Evolutionary conservation across 2,113 vertebrate species (phyloP), one percentile per base, ranked within the genome.

Genomic region (Ciconia boyciana): DNA sequence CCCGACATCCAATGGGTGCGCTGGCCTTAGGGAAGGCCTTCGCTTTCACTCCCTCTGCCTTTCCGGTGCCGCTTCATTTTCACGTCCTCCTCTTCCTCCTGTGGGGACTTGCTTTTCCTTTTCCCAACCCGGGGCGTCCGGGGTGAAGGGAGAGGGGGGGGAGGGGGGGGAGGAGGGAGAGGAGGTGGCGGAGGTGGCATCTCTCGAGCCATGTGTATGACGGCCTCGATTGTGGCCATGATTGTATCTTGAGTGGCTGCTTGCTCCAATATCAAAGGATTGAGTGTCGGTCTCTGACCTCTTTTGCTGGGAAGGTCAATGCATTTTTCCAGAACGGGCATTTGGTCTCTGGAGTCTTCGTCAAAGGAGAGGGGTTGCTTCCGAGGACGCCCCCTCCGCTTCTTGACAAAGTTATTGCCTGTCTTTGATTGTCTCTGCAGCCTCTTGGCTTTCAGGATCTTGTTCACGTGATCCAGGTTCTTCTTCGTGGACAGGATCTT

Each of bases 361-460:
- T 99, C 98, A 44, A 72, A 99, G 77, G 32, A 99, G 61, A 98
- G 76, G 14, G 99, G 98, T 93, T 99, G 99, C 95, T 99, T 99
- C 60, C 99, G 98, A 70, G 99, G 99, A 66, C 99, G 98, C 11
- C 99, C 99, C 29, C 99, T 98, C 94, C 98, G 96, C 93, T 99
- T 98, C 98, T 99, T 99, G 89, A 99, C 98, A 62, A 99, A 99
- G 95, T 99, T 99, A 98, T 99, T 99, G 98, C 99, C 99, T 16
- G 99, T 99, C 98, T 99, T 99, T 97, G 99, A 99, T 98, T 99
- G 99, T 98, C 99, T 99, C 98, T 99, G 99, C 97, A 99, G 99
- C 97, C 99, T 98, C 98, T 99, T 99, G 97, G 99, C 99, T 98
- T 99, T 99, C 85, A 99, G 98, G 97, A 99, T 99, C 97, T 99